Percentiles rank a stretch among this genome's conserved stretches.
Conservation (phyloP, 2,797 vertebrate species). For the Lophius americanus region DNA sequence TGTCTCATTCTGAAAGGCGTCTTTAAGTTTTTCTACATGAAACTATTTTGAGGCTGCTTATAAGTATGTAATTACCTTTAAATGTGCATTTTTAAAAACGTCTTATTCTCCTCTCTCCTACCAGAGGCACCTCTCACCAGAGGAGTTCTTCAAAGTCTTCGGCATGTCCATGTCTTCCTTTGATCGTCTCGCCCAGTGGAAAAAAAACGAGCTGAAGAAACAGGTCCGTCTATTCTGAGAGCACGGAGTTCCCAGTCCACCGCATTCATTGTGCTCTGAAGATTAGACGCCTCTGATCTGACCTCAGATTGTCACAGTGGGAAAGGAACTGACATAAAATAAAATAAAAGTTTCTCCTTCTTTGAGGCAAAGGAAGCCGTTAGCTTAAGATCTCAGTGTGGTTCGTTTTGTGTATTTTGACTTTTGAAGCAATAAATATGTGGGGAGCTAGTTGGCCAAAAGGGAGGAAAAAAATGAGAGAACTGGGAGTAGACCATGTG, state of each 20-base stretch:
- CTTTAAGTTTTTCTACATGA: not conserved
- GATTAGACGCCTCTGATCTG: not conserved
- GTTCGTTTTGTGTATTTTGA: constrained; percentile 3
- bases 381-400: not conserved
- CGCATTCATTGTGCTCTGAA: constrained; percentile 4
- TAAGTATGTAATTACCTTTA: no score
- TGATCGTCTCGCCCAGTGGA: constrained; percentile 93
- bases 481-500: not conserved
- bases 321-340: not conserved
- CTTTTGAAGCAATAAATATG: constrained; percentile 34
- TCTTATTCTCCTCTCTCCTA: constrained; percentile 15
- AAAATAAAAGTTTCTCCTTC: constrained; percentile 1
- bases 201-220: constrained; percentile 96
- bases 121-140: constrained; percentile 94
- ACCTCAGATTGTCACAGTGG: constrained; percentile 7
- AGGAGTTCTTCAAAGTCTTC: constrained; percentile 94
- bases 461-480: not conserved
- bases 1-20: not conserved
- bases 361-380: not conserved
- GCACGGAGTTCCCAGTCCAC: not conserved
- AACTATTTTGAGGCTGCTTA: not conserved
- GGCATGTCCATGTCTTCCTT: constrained; percentile 94
- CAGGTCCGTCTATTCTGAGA: constrained; percentile 92
- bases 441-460: constrained; percentile 13
- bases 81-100: not conserved